Evolutionary conservation across 1,140 invertebrate genomes (phyloP).

Genomic region (Heliconius hermathena): DNA sequence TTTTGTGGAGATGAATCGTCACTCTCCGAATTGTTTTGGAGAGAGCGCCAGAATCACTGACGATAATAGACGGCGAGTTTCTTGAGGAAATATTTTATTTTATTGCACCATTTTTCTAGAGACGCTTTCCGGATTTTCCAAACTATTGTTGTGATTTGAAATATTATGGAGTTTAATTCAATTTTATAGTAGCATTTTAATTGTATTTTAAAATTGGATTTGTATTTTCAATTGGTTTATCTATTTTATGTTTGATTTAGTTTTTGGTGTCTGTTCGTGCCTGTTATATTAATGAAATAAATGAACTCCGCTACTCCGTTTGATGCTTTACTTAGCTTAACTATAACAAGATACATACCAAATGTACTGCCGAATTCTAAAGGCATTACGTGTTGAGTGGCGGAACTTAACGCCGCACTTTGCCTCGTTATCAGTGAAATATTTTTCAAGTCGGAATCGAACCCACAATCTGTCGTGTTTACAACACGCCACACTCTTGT

Average conservation of each 20-base stretch:
- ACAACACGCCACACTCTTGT: too few relatives aligned
- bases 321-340: too few relatives aligned
- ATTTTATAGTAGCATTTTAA: not conserved
- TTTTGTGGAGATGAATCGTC: conserved; percentile 66
- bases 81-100: conserved; percentile 33
- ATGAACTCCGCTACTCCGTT: too few relatives aligned
- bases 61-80: conserved; percentile 31
- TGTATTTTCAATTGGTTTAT: not conserved
- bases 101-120: conserved; percentile 31
- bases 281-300: too few relatives aligned
- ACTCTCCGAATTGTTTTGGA: conserved; percentile 61
- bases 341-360: too few relatives aligned
- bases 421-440: too few relatives aligned
- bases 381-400: too few relatives aligned
- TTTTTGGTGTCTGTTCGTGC: not conserved
- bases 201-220: not conserved
- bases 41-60: conserved; percentile 33
- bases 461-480: too few relatives aligned
- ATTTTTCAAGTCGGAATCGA: too few relatives aligned
- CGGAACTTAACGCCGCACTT: too few relatives aligned
- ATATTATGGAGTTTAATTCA: conserved; percentile 17
- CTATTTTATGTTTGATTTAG: not conserved
- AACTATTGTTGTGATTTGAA: conserved; percentile 20
- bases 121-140: conserved; percentile 5
- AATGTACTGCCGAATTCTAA: too few relatives aligned